Base-by-base conservation (phyloP, 2,888 invertebrate genomes). In the Dicranocentrus wangi region DNA sequence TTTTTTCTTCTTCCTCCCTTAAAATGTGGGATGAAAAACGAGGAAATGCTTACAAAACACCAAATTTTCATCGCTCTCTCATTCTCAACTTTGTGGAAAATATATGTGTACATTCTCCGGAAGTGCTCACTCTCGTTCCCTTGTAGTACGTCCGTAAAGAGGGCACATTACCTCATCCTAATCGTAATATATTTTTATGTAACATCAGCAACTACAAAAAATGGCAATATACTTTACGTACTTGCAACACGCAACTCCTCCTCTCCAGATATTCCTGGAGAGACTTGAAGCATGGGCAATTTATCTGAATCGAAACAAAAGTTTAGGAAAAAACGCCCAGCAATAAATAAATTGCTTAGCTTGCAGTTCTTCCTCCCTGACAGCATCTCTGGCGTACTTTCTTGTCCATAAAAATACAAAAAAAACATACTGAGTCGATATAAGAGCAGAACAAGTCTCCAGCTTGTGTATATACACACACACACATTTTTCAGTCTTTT, bases 281-380 rank as follows among this genome's bases (percentile, higher is more conserved):
- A 42, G 19, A 60, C 13, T 39, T 60, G 60, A 60, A 71, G 55
- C 60, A 60, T 32, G 25, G 60, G 60, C 71, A 71, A 72, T 72
- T 72, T 72, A 61, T 72, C 63, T 63, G 60, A 71, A 60, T 71
- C 58, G 71, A 58, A 70, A 23, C 60, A 71, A 58, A 47, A 72
- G 61, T 72, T 61, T 61, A 17, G 27, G 43, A 19, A 60, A 53
- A 72, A 61, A 47, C 32, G 32, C 23, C 63, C 63, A 28, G 61
- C 28, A 23, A 13, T 47, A 69, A 69, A 69, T 55, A 65, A 73
- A 65, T 53, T 25, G 65, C 73, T 65, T 21, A 65, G 65, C 28
- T 53, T 65, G 73, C 39, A 63, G 65, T 65, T 73, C 65, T 72
- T 13, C 39, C 21, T 53, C 15, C 17, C 10, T 58, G 55, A 55